A percentile compares a stretch with the other conserved stretches of the same genome.
These are phyloP conservation scores for Prenolepis imparis DNA, from an alignment of 2,888 invertebrate species.

Conservation along the genomic window DNA sequence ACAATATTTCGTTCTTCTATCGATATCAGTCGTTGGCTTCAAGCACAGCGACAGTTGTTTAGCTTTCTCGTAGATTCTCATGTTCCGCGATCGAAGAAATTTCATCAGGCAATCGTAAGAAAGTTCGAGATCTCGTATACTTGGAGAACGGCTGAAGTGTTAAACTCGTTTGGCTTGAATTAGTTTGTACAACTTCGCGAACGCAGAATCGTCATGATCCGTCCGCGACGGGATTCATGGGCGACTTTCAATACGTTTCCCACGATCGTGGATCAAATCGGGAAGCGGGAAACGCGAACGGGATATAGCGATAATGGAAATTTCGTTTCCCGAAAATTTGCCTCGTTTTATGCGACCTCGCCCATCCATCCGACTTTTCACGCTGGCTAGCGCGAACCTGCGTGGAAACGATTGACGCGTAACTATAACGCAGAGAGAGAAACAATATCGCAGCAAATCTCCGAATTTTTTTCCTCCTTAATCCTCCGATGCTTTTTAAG, in stretches of 20 bases:
- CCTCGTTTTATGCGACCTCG: constrained; percentile 40
- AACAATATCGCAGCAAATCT: constrained; percentile 12
- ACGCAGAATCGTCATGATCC: constrained; percentile 61
- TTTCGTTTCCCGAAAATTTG: constrained; percentile 61
- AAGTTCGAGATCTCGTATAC: constrained; percentile 51
- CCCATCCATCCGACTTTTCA: constrained; percentile 13
- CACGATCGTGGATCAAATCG: constrained; percentile 60
- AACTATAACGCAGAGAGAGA: not conserved
- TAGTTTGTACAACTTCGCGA: constrained; percentile 68
- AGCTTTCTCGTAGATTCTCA: constrained; percentile 8
- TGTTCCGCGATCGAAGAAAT: constrained; percentile 22
- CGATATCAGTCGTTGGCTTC: constrained; percentile 9
- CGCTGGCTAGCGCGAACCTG: constrained; percentile 1
- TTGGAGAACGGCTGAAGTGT: constrained; percentile 35
- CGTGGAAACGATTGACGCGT: constrained; percentile 25
- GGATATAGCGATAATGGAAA: constrained; percentile 59
- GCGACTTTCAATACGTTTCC: constrained; percentile 58
- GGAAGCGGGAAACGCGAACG: constrained; percentile 46
- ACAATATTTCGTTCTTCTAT: not conserved
- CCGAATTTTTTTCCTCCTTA: not conserved
- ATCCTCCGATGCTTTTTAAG: not conserved
- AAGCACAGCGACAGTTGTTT: constrained; percentile 48
- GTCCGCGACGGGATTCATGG: constrained; percentile 52
- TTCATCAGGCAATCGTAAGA: constrained; percentile 47
- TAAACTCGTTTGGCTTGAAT: constrained; percentile 56